Evolutionary conservation across 2,113 vertebrate genomes (phyloP), one percentile per base, ranked within the genome.

Genomic region (Labeo catla): DNA sequence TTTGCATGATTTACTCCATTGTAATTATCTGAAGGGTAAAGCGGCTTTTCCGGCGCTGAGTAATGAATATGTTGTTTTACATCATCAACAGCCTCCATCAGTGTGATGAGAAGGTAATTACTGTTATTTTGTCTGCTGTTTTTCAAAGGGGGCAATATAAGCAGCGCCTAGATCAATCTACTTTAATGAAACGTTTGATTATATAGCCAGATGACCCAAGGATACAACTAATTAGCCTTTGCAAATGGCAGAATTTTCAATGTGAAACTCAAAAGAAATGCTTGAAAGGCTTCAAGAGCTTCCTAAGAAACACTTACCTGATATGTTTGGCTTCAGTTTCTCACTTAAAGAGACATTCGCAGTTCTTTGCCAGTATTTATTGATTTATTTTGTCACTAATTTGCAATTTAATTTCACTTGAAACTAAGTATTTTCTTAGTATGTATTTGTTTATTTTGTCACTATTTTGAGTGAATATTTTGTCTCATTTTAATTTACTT

Each of bases 191-290:
- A 85, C 89, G 86, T 91, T 89, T 81, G 91, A 83, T 90, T 83
- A 86, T 73, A 59, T 81, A 81, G 72, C 63, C 21, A 77, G 90
- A 70, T 76, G 86, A 87, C 81, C 84, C 70, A 57, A 8, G 84
- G 73, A 86, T 89, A 88, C 89, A 91, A 90, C 91, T 89, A 88
- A 84, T 61, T 68, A 89, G 87, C 89, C 80, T 86, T 86, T 88
- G 87, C 82, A 81, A 90, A 91, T 85, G 79, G 52, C 89, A 34
- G 10, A 19, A n/a, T 16, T 15, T 43, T 80, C 54, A 45, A 16
- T 45, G 23, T 61, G 6, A 80, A 88, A 83, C 77, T 36, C 2
- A 87, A 89, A 73, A n/a, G 3, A 43, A 10, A 23, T 63, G 68
- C 36, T 72, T 72, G 19, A 72, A 72, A 28, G 54, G 54, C 54